Percentiles rank a stretch among this genome's conserved stretches.
phyloP scores from a whole-genome alignment of 2,113 vertebrate genomes.

The Triplophysa siluroides region DNA sequence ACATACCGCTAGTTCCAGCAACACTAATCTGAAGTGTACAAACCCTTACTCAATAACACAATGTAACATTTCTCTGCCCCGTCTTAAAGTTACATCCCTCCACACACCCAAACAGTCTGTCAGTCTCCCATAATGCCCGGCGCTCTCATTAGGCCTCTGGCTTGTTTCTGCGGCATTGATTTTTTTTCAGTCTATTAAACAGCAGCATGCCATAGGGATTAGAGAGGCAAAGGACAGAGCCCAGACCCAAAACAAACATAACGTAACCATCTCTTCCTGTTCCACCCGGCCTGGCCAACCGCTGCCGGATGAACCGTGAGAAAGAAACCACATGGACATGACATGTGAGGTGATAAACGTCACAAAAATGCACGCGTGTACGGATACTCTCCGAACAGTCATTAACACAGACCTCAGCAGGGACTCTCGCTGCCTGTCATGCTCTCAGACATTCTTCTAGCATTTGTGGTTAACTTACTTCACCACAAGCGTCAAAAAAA shows the following conservation, averaged over 20 bases:
- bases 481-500: background rate
- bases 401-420: slow-evolving; percentile 34
- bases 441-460: slow-evolving; percentile 19
- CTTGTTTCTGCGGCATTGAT: slow-evolving; percentile 29
- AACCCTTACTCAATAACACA: background rate
- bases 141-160: slow-evolving; percentile 24
- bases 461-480: background rate
- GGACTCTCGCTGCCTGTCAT: background rate
- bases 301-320: background rate
- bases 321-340: background rate
- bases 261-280: background rate
- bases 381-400: slow-evolving; percentile 7
- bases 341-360: background rate
- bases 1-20: no score
- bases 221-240: background rate
- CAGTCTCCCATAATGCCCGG: slow-evolving; percentile 13
- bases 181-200: slow-evolving; percentile 13
- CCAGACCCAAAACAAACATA: slow-evolving; percentile 2
- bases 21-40: no score
- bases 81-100: background rate
- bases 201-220: slow-evolving; percentile 6
- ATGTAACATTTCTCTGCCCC: background rate
- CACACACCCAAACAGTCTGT: background rate
- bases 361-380: background rate
- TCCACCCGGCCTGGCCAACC: background rate